phyloP scores from a whole-genome alignment of 2,797 vertebrate species.

The Masticophis lateralis region DNA sequence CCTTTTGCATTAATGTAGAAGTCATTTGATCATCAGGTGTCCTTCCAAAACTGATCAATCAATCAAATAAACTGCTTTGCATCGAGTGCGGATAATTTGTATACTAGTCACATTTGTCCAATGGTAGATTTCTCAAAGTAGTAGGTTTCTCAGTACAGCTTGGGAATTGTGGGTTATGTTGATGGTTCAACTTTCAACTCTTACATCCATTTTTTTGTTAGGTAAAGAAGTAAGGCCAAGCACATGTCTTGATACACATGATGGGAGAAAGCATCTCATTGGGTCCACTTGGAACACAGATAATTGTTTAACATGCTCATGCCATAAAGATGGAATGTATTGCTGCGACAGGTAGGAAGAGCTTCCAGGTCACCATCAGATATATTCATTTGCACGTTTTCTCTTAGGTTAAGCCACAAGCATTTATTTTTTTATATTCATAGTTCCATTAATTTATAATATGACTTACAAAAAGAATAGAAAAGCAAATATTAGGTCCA shows the following conservation, averaged over 20 bases:
- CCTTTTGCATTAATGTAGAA: too few relatives aligned
- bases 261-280: neutral
- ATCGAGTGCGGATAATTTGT: neutral
- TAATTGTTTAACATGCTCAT: rapidly evolving
- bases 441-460: too few relatives aligned
- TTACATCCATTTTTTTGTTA: neutral
- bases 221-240: rapidly evolving
- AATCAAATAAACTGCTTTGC: neutral
- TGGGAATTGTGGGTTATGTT: neutral
- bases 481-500: too few relatives aligned
- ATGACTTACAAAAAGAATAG: too few relatives aligned
- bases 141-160: neutral
- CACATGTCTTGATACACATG: rapidly evolving
- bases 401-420: neutral
- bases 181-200: neutral
- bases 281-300: neutral
- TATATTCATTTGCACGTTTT: neutral
- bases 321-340: rapidly evolving
- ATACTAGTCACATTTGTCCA: neutral
- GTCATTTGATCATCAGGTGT: neutral
- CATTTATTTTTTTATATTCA: too few relatives aligned
- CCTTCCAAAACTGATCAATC: neutral
- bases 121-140: neutral
- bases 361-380: neutral
- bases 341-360: neutral